Evolutionary conservation across 2,797 vertebrate species (phyloP).

Genomic region (Sarcophilus harrisii): DNA sequence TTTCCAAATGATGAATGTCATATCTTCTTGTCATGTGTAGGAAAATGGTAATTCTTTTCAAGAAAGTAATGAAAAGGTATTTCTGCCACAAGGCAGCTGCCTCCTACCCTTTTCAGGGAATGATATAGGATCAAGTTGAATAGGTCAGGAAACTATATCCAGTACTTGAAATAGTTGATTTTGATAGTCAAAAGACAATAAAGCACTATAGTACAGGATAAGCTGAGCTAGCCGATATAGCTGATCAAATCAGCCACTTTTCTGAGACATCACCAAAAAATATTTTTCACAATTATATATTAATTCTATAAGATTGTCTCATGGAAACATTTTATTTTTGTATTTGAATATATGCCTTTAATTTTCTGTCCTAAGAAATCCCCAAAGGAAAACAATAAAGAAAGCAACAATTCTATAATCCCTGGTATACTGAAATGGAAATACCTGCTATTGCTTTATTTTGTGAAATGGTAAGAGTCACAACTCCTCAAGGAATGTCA

Average conservation of each 20-base stretch:
- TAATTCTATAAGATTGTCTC: not conserved
- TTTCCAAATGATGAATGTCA: not conserved
- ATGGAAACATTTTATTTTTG: not conserved
- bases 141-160: not conserved
- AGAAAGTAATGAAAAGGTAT: not conserved
- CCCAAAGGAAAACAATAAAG: not conserved
- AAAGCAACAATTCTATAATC: not conserved
- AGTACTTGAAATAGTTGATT: not conserved
- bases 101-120: not conserved
- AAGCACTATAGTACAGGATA: not conserved
- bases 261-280: not conserved
- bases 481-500: not conserved
- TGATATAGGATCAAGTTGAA: not conserved
- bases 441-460: not conserved
- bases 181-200: not conserved
- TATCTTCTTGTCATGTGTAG: not conserved
- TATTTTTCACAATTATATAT: not conserved
- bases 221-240: accelerated
- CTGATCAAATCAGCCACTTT: not conserved
- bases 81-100: not conserved
- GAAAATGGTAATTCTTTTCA: not conserved
- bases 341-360: not conserved
- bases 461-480: not conserved
- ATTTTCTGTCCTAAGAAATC: not conserved
- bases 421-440: not conserved